Evolutionary conservation across 2,797 vertebrate genomes (phyloP).

Genomic region (Phaenicophaeus curvirostris): DNA sequence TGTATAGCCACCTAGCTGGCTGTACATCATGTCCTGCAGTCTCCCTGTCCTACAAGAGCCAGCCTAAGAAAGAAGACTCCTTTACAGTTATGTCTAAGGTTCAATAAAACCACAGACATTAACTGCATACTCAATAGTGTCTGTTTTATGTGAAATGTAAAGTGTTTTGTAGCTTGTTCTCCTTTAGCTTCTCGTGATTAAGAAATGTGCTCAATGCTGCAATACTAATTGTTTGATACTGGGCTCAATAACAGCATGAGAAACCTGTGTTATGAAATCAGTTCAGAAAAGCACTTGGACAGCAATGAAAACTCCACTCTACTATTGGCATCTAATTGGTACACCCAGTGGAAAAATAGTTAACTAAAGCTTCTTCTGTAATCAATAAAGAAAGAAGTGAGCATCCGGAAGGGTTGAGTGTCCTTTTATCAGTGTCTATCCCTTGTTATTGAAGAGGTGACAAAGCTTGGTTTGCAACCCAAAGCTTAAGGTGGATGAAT

Average conservation of each 20-base stretch:
- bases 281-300: not conserved
- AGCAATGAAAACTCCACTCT: not conserved
- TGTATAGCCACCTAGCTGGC: fast-evolving
- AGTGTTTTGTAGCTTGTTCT: not conserved
- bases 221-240: not conserved
- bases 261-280: not conserved
- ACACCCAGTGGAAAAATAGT: not conserved
- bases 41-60: not conserved
- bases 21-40: not conserved
- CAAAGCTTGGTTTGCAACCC: not conserved
- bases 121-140: not conserved
- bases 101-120: not conserved
- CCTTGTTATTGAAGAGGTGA: not conserved
- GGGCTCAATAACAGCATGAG: not conserved
- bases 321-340: fast-evolving
- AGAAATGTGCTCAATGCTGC: not conserved
- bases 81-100: not conserved
- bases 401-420: not conserved
- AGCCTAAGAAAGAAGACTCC: not conserved
- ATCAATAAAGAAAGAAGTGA: not conserved
- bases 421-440: not conserved
- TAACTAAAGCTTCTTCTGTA: not conserved
- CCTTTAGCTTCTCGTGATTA: not conserved
- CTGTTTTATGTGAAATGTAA: not conserved
- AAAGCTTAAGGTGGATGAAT: not conserved